A percentile compares a stretch with the other conserved stretches of the same genome.
These are phyloP conservation scores for Cantharis nigra DNA, from an alignment of 2,888 invertebrate species.

Conservation along the genomic window DNA sequence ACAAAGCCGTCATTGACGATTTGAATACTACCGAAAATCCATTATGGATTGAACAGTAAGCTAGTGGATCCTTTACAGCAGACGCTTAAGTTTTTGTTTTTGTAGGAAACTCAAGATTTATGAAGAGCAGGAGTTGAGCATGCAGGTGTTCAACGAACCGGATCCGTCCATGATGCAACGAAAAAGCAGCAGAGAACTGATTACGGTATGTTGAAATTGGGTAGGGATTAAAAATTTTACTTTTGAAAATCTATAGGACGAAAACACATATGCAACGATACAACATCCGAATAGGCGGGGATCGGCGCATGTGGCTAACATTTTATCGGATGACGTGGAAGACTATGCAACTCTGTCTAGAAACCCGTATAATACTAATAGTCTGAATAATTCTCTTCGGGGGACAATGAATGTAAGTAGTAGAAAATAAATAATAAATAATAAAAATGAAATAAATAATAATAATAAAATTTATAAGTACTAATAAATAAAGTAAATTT, in stretches of 20 bases:
- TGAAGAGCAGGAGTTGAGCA: constrained; percentile 90
- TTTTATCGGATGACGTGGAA: constrained; percentile 60
- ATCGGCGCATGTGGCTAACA: constrained; percentile 55
- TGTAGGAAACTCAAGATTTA: constrained; percentile 81
- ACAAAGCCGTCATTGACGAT: constrained; percentile 82
- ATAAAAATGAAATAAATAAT: too few relatives aligned
- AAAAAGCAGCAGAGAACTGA: constrained; percentile 59
- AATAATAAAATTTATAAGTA: too few relatives aligned
- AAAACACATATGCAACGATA: constrained; percentile 82
- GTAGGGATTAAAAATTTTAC: neutral
- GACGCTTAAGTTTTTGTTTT: constrained; percentile 32
- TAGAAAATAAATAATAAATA: too few relatives aligned
- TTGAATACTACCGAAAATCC: constrained; percentile 91
- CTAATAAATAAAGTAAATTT: too few relatives aligned
- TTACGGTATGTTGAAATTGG: constrained; percentile 49
- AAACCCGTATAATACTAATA: constrained; percentile 50
- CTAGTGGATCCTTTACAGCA: neutral
- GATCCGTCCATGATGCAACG: constrained; percentile 59
- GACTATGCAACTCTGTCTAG: constrained; percentile 70
- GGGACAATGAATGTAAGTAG: constrained; percentile 60
- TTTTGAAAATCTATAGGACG: constrained; percentile 57
- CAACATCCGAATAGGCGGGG: constrained; percentile 65
- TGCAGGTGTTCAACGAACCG: constrained; percentile 87
- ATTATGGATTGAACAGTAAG: constrained; percentile 86
- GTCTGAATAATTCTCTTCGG: constrained; percentile 60